These are phyloP conservation scores for Leguminivora glycinivorella DNA, from an alignment of 1,140 invertebrate species.

Conservation along the genomic window DNA sequence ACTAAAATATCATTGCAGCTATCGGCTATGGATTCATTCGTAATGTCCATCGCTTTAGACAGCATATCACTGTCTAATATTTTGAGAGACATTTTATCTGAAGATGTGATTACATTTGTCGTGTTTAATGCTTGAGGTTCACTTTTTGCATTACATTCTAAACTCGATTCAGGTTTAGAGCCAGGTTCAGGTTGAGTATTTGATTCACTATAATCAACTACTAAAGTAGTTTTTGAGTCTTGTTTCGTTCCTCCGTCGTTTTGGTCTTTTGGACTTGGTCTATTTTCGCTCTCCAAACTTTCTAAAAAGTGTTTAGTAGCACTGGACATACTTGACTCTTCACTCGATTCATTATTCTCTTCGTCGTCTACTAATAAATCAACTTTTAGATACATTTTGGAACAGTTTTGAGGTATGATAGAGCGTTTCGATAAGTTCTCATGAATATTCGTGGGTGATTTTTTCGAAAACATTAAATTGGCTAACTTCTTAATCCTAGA, in stretches of 20 bases:
- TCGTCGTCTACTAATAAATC: slow-evolving; percentile 18
- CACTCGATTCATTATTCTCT: slow-evolving; percentile 28
- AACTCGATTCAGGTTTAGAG: slow-evolving; percentile 37
- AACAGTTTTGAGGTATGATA: slow-evolving; percentile 35
- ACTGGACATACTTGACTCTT: slow-evolving; percentile 34
- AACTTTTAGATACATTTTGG: neutral
- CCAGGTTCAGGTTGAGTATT: neutral
- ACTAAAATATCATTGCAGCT: slow-evolving; percentile 37
- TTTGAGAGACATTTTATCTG: neutral
- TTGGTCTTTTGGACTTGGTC: neutral
- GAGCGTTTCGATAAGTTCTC: neutral
- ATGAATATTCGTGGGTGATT: neutral
- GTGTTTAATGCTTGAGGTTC: slow-evolving; percentile 1
- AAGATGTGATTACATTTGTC: neutral
- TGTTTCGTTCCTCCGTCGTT: neutral
- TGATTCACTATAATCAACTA: neutral
- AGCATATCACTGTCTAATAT: slow-evolving; percentile 13
- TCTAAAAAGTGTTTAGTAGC: slow-evolving; percentile 32
- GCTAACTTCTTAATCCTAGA: neutral
- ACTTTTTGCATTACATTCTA: slow-evolving; percentile 31
- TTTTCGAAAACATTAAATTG: neutral
- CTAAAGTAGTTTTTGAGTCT: neutral
- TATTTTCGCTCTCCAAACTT: slow-evolving; percentile 22
- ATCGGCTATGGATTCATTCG: slow-evolving; percentile 32
- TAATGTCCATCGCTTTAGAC: slow-evolving; percentile 31